Evolutionary conservation across 2,797 vertebrate genomes (phyloP).

Genomic region (Xiphorhynchus erythropygius): DNA sequence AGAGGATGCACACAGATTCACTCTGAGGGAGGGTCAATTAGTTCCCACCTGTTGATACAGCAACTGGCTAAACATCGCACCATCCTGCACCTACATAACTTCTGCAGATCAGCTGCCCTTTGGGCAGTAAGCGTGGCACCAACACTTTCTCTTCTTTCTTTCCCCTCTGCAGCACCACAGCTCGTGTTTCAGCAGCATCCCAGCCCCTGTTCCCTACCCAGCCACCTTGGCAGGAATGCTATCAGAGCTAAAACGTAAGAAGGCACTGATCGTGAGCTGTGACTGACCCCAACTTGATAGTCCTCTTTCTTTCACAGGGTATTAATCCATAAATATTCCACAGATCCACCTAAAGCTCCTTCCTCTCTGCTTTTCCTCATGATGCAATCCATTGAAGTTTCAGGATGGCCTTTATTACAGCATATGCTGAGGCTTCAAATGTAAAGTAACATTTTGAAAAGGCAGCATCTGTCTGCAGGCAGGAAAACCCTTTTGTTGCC

Average conservation of each 20-base stretch:
- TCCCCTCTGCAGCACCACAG: neutral
- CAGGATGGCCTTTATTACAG: slow-evolving; percentile 48
- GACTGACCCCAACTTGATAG: neutral
- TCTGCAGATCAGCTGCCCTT: neutral
- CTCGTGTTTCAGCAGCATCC: neutral
- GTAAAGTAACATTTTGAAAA: slow-evolving; percentile 13
- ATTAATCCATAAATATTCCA: slow-evolving; percentile 27
- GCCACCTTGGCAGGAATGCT: neutral
- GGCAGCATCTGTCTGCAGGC: slow-evolving; percentile 52
- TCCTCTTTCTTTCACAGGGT: neutral
- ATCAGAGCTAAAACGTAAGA: neutral
- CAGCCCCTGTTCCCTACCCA: neutral
- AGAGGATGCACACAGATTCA: fast-evolving
- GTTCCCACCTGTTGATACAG: neutral
- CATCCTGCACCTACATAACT: neutral
- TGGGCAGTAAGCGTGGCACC: neutral
- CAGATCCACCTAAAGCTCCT: slow-evolving; percentile 48
- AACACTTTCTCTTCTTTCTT: neutral
- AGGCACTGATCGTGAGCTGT: neutral
- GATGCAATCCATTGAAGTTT: slow-evolving; percentile 34
- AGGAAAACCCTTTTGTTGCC: slow-evolving; percentile 59
- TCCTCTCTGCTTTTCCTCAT: slow-evolving; percentile 42
- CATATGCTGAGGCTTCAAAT: slow-evolving; percentile 45
- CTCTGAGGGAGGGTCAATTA: neutral
- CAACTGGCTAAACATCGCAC: neutral